Evolutionary conservation across 1,140 invertebrate genomes (phyloP).

Genomic region (Anthonomus grandis): DNA sequence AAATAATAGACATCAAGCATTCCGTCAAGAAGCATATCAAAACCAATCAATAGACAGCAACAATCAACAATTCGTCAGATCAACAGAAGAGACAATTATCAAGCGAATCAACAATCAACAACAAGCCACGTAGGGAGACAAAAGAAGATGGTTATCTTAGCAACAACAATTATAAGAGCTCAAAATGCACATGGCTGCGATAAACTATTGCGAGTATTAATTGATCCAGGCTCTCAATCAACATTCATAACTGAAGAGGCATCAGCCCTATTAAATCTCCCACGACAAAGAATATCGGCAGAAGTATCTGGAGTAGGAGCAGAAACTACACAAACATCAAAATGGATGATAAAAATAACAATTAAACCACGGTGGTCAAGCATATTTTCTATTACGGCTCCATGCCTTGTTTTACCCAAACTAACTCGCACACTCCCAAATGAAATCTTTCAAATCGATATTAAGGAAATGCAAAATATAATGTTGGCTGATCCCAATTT

Average conservation of each 20-base stretch:
- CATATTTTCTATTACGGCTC: not conserved
- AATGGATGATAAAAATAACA: not conserved
- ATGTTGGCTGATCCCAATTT: not conserved
- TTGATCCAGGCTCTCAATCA: conserved; percentile 4
- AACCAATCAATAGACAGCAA: too few species aligned
- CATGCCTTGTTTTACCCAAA: not conserved
- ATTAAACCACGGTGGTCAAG: not conserved
- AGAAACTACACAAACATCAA: not conserved
- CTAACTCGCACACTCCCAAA: not conserved
- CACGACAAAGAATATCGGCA: not conserved
- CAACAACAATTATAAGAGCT: not conserved
- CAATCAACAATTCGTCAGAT: too few species aligned
- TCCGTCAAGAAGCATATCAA: not conserved
- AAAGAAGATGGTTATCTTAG: not conserved
- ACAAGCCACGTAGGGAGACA: not conserved
- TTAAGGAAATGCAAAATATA: not conserved
- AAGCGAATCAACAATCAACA: not conserved
- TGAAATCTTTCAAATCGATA: not conserved
- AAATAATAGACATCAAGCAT: too few species aligned
- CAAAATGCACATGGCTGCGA: not conserved
- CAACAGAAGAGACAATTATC: too few species aligned
- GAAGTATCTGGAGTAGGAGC: not conserved
- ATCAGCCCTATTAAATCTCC: not conserved
- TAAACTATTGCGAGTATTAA: too few species aligned
- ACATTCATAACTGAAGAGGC: conserved; percentile 1